Conservation (phyloP, 2,888 invertebrate genomes). For the Tetramorium bicarinatum region DNA sequence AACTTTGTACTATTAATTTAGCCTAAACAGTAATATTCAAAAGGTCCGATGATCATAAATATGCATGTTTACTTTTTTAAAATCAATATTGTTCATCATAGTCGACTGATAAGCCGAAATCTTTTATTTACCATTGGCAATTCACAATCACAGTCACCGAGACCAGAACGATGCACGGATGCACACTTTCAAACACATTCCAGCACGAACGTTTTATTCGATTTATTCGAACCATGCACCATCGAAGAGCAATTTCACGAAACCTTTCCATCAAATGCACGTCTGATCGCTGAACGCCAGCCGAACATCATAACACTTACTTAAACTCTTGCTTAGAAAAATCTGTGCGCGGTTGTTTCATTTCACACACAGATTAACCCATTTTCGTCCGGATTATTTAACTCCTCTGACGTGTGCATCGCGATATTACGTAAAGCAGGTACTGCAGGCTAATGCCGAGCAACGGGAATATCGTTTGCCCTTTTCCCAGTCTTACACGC, state of each 20-base stretch:
- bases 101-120: background rate
- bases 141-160: slow-evolving; percentile 19
- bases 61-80: background rate
- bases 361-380: background rate
- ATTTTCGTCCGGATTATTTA: slow-evolving; percentile 9
- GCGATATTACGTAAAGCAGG: background rate
- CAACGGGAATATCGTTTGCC: background rate
- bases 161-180: slow-evolving; percentile 13
- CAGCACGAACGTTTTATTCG: slow-evolving; percentile 14
- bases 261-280: slow-evolving; percentile 28
- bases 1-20: background rate
- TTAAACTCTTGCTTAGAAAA: background rate
- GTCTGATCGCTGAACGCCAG: background rate
- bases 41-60: background rate
- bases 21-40: background rate
- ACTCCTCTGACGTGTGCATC: background rate
- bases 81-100: background rate
- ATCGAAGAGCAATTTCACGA: background rate
- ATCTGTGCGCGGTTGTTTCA: background rate
- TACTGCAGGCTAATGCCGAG: background rate
- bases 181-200: background rate
- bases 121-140: slow-evolving; percentile 3
- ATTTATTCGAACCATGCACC: slow-evolving; percentile 8
- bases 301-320: background rate
- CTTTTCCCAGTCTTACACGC: background rate